Conservation (phyloP, 2,797 vertebrate species). For the Chloroceryle inda region DNA sequence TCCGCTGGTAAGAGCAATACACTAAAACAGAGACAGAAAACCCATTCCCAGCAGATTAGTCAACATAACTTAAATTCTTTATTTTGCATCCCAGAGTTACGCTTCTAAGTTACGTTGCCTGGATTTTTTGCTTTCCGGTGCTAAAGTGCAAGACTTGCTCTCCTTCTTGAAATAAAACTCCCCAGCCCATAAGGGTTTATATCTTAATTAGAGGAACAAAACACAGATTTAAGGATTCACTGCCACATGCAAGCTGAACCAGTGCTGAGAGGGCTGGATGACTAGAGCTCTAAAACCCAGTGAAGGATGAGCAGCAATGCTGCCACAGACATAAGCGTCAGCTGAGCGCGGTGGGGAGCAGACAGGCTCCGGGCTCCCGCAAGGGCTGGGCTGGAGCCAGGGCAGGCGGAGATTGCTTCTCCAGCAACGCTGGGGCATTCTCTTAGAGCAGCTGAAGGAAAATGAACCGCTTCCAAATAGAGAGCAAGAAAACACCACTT, state of each 20-base stretch:
- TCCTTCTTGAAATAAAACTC: background rate
- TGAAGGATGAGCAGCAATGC: background rate
- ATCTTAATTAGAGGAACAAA: constrained; percentile 25
- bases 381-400: constrained; percentile 37
- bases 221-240: background rate
- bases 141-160: background rate
- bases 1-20: background rate
- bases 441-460: constrained; percentile 17
- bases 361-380: background rate
- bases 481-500: background rate
- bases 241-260: background rate
- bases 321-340: background rate
- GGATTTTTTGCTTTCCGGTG: background rate
- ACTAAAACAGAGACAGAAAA: background rate
- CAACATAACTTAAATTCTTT: background rate
- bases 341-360: rapidly evolving
- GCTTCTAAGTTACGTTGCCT: background rate
- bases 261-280: background rate
- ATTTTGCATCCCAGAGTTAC: background rate
- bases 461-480: constrained; percentile 8
- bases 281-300: background rate
- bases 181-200: rapidly evolving
- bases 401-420: background rate
- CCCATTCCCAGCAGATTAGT: background rate
- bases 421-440: background rate